These are phyloP conservation scores for Unio delphinus DNA, from an alignment of 2,888 invertebrate genomes.

Conservation along the genomic window DNA sequence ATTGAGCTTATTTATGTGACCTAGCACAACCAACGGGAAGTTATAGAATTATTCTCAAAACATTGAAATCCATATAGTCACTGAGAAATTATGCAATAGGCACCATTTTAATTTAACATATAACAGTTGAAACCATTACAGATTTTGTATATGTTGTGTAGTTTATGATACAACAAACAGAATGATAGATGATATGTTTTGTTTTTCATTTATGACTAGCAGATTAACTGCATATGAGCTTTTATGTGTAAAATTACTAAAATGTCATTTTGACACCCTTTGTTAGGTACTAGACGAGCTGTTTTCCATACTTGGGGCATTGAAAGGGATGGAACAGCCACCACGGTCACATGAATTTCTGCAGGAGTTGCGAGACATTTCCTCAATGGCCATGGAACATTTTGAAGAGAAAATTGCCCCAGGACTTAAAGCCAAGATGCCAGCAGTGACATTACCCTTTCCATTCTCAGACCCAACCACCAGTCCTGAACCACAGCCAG, in stretches of 20 bases:
- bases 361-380: constrained; percentile 91
- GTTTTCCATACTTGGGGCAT: constrained; percentile 80
- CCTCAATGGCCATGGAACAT: constrained; percentile 96
- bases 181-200: no score
- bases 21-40: no score
- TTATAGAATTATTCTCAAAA: no score
- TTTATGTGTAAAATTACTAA: background rate
- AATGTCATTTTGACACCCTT: constrained; percentile 4
- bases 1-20: no score
- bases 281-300: constrained; percentile 90
- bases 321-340: constrained; percentile 79
- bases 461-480: constrained; percentile 28
- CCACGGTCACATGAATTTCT: constrained; percentile 86
- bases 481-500: no score
- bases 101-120: no score
- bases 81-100: no score
- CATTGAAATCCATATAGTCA: no score
- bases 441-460: constrained; percentile 41
- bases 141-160: no score
- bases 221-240: background rate
- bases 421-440: constrained; percentile 52
- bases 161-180: no score
- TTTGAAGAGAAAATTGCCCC: constrained; percentile 95
- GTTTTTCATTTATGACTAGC: no score
- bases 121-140: no score